Conservation (phyloP, 2,888 invertebrate genomes). For the Pseudanteris insignis region DNA sequence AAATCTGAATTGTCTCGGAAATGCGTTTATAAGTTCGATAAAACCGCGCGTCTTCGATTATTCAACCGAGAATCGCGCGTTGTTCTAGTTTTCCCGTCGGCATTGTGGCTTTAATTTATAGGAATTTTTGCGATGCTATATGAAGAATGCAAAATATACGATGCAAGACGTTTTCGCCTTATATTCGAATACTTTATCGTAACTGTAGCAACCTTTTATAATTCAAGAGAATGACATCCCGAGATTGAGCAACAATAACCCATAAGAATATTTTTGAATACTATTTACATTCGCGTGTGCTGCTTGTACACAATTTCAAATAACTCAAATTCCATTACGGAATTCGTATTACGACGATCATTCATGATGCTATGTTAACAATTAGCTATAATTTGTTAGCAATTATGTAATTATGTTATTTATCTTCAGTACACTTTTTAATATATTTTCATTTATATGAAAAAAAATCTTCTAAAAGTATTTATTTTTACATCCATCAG, state of each 20-base stretch:
- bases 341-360: no score
- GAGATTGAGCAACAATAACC: slow-evolving; percentile 22
- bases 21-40: slow-evolving; percentile 14
- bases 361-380: no score
- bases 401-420: no score
- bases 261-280: slow-evolving; percentile 19
- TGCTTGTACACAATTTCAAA: neutral
- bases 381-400: no score
- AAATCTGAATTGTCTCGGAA: slow-evolving; percentile 9
- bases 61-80: slow-evolving; percentile 20
- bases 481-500: no score
- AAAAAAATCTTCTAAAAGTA: no score
- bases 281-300: slow-evolving; percentile 9
- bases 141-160: slow-evolving; percentile 32
- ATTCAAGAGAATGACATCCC: slow-evolving; percentile 29
- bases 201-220: slow-evolving; percentile 27
- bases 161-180: slow-evolving; percentile 32
- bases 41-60: slow-evolving; percentile 16
- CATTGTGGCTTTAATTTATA: slow-evolving; percentile 37
- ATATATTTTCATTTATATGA: no score
- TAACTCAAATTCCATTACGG: no score
- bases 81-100: slow-evolving; percentile 34
- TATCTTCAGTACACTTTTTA: no score
- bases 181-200: slow-evolving; percentile 35
- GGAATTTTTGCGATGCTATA: slow-evolving; percentile 21